Evolutionary conservation across 2,797 vertebrate species (phyloP).

Genomic region (Tenualosa thibaudeaui): DNA sequence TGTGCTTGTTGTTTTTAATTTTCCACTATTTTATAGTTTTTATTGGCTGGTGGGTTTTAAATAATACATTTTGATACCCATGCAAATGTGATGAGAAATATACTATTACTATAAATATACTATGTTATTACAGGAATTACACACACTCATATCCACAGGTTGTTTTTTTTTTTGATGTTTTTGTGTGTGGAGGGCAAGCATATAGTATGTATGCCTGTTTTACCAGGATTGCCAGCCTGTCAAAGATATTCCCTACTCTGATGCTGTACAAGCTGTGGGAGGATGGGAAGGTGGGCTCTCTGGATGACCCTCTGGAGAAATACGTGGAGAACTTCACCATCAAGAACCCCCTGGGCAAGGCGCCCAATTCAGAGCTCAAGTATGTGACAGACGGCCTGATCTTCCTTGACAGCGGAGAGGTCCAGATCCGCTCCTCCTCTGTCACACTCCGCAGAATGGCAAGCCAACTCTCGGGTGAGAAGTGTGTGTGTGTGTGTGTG

Average conservation of each 20-base stretch:
- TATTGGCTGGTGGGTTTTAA: background rate
- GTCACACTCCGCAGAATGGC: slow-evolving; percentile 95
- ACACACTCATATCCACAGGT: too few species aligned
- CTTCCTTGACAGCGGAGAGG: slow-evolving; percentile 81
- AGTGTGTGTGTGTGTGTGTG: background rate
- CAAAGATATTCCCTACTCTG: slow-evolving; percentile 92
- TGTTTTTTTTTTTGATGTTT: too few species aligned
- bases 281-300: slow-evolving; percentile 85
- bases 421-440: slow-evolving; percentile 77
- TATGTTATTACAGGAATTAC: too few species aligned
- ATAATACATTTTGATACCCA: background rate
- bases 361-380: slow-evolving; percentile 74
- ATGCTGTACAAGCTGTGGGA: slow-evolving; percentile 96
- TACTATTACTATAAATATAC: too few species aligned
- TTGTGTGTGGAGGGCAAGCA: background rate
- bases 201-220: background rate
- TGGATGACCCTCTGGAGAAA: slow-evolving; percentile 91
- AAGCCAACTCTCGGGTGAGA: slow-evolving; percentile 90
- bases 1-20: background rate
- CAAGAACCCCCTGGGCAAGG: slow-evolving; percentile 86
- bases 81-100: background rate
- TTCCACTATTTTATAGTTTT: background rate
- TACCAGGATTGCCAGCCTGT: slow-evolving; percentile 88
- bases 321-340: slow-evolving; percentile 88
- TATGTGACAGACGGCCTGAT: slow-evolving; percentile 76